Conservation (phyloP, 2,888 invertebrate genomes). For the Epistrophe eligans region DNA sequence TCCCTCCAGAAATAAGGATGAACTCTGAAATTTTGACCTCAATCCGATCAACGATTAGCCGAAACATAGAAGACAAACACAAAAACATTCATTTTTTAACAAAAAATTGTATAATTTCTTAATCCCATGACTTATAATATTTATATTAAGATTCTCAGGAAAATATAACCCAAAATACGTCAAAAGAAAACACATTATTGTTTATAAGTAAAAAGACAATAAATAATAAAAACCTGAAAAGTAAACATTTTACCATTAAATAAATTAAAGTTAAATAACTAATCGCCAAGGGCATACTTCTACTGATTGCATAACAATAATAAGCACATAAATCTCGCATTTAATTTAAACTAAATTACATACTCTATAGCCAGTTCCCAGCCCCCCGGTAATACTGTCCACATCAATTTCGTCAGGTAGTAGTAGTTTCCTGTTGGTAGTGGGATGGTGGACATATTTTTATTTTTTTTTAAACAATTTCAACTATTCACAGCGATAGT, state of each 20-base stretch:
- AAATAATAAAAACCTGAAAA: background rate
- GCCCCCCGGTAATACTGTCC: background rate
- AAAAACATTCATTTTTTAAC: too few species aligned
- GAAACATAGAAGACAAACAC: too few species aligned
- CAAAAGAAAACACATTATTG: background rate
- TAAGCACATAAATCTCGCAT: constrained; percentile 24
- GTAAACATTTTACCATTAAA: constrained; percentile 9
- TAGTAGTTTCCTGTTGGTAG: background rate
- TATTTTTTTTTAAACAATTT: constrained; percentile 7
- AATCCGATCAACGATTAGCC: too few species aligned
- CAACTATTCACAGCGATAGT: constrained; percentile 6
- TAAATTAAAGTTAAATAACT: constrained; percentile 1
- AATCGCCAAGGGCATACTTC: constrained; percentile 2
- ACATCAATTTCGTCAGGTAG: constrained; percentile 30
- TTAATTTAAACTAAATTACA: background rate
- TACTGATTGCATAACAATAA: constrained; percentile 29
- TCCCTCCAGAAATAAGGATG: too few species aligned
- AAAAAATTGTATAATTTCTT: too few species aligned
- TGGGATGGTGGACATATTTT: background rate
- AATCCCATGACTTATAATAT: too few species aligned
- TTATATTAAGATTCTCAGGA: too few species aligned
- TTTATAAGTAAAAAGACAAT: background rate
- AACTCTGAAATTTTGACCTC: too few species aligned
- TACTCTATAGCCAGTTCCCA: background rate
- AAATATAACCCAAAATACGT: background rate